Percentiles rank a stretch among this genome's conserved stretches.
phyloP scores from a whole-genome alignment of 2,113 vertebrate genomes.

The Mugil cephalus region DNA sequence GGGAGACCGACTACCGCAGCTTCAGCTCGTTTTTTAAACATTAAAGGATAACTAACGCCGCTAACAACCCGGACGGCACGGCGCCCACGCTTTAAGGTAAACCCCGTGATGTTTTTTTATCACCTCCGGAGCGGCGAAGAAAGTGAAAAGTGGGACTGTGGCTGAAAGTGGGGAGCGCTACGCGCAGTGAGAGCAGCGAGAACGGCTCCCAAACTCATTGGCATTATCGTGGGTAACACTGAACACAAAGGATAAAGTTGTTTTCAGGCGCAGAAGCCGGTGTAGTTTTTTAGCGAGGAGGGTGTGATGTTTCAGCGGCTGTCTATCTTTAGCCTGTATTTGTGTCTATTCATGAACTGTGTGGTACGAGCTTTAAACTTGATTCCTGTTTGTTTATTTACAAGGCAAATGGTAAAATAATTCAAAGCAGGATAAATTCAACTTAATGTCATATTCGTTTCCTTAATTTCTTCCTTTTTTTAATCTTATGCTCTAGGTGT shows the following conservation, averaged over 20 bases:
- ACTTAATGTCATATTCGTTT: neutral
- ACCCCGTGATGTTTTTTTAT: neutral
- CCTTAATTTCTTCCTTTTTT: neutral
- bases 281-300: neutral
- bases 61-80: slow-evolving; percentile 8
- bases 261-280: neutral
- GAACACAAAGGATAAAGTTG: slow-evolving; percentile 69
- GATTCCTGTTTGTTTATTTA: slow-evolving; percentile 15
- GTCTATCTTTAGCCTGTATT: slow-evolving; percentile 1
- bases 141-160: slow-evolving; percentile 48
- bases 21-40: slow-evolving; percentile 21
- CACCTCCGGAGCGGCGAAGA: neutral
- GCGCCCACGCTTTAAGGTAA: slow-evolving; percentile 48
- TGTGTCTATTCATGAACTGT: neutral
- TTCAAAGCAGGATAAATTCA: neutral
- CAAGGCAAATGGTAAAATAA: neutral
- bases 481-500: neutral
- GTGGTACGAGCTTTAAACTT: neutral
- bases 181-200: neutral
- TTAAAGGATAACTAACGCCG: slow-evolving; percentile 62
- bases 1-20: slow-evolving; percentile 25
- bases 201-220: slow-evolving; percentile 1
- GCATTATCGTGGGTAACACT: slow-evolving; percentile 10
- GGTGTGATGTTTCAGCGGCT: slow-evolving; percentile 1
- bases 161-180: slow-evolving; percentile 46